phyloP scores from a whole-genome alignment of 2,888 invertebrate genomes.

The Conomelus anceps region DNA sequence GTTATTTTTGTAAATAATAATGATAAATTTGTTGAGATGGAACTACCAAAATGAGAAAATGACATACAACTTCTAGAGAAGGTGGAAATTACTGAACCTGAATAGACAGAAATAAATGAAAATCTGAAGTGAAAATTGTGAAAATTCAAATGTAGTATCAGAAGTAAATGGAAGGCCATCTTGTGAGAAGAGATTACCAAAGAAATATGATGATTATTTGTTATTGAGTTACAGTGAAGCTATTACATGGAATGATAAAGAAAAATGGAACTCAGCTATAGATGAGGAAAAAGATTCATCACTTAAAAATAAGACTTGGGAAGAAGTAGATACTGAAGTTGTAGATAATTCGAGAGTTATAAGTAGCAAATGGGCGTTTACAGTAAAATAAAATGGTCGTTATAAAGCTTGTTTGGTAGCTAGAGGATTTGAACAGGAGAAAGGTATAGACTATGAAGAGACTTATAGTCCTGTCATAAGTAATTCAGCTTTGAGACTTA shows the following conservation, averaged over 20 bases:
- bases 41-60: background rate
- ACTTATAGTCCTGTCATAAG: constrained; percentile 35
- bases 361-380: constrained; percentile 36
- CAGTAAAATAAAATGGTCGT: constrained; percentile 27
- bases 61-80: background rate
- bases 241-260: constrained; percentile 12
- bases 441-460: constrained; percentile 34
- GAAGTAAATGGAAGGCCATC: background rate
- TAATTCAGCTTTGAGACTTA: constrained; percentile 32
- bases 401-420: constrained; percentile 35
- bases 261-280: constrained; percentile 29
- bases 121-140: no score
- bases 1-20: background rate
- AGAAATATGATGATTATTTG: constrained; percentile 17
- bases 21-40: background rate
- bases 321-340: constrained; percentile 25
- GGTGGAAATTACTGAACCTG: background rate
- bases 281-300: constrained; percentile 33
- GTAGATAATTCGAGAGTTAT: constrained; percentile 22
- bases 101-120: background rate
- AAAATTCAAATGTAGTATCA: background rate
- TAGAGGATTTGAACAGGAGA: constrained; percentile 34
- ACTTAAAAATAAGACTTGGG: constrained; percentile 33
- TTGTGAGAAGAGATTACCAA: background rate
- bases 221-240: constrained; percentile 24